phyloP scores from a whole-genome alignment of 2,888 invertebrate species.

The Mechanitis messenoides region DNA sequence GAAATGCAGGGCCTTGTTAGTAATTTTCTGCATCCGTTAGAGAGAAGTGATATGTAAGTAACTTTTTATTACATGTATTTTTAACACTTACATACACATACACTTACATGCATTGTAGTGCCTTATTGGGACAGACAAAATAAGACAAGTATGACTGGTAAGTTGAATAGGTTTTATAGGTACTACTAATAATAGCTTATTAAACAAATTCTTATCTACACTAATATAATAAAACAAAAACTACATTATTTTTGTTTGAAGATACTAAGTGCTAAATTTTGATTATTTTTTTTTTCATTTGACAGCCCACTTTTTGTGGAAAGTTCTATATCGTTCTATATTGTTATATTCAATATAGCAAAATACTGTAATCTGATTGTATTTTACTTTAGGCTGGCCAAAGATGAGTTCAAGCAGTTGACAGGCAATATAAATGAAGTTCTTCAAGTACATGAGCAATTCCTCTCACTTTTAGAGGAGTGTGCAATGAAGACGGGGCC shows the following conservation, averaged over 20 bases:
- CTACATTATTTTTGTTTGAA: too few species aligned
- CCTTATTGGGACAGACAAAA: too few species aligned
- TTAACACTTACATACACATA: too few species aligned
- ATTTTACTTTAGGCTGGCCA: constrained; percentile 80
- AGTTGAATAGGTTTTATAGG: too few species aligned
- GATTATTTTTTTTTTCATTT: too few species aligned
- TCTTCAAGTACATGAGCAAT: constrained; percentile 87
- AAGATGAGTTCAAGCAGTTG: constrained; percentile 90
- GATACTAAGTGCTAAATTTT: not conserved
- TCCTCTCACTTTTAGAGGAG: constrained; percentile 87
- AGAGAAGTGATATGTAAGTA: constrained; percentile 90
- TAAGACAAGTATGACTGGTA: too few species aligned
- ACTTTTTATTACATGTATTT: not conserved
- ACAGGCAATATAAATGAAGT: constrained; percentile 93
- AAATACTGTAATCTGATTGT: constrained; percentile 4
- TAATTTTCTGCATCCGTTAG: constrained; percentile 91
- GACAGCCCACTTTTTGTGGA: too few species aligned
- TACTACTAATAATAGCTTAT: too few species aligned
- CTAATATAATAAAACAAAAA: not conserved
- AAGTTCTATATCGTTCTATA: too few species aligned
- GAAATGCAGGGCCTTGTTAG: constrained; percentile 91
- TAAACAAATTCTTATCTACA: not conserved
- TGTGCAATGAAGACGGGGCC: constrained; percentile 82
- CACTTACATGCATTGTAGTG: not conserved
- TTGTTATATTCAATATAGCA: too few species aligned